Evolutionary conservation across 1,140 invertebrate species (phyloP), one percentile per base, ranked within the genome.

Genomic region (Centruroides sculpturatus): DNA sequence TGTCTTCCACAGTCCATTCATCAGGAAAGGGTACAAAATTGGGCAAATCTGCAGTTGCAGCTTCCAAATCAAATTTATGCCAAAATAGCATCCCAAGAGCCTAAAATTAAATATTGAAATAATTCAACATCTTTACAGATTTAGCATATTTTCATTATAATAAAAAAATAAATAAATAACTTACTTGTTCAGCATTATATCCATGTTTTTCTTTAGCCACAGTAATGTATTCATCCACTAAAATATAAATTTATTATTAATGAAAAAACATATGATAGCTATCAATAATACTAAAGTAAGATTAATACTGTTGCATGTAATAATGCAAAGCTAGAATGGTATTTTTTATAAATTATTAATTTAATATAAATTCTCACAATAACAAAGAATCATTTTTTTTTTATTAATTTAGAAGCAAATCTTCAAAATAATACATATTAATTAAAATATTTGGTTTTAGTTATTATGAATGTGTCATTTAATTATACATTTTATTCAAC

Each of bases 11-110:
- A 12, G 92, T 92, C 94, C 94, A 98, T 70, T 98, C 93, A 77
- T 98, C 93, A 35, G 93, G 93, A 70, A 94, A 94, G 3, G 94
- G 94, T 59, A 92, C 95, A 70, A 97, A 98, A 76, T 98, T 98
- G 11, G 92, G 87, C 62, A 98, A 79, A 73, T 98, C 93, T 69
- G 87, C 77, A 3, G 93, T 84, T 5, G 94, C 93, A 68, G 88
- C 82, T 65, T 92, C 89, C 49, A 98, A 78, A 75, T 96, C 90
- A 77, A 97, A 93, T 75, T 95, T 94, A 70, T 98, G 93, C 93
- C 93, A 98, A 74, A 94, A 97, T 11, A 98, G 75, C 90, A 98
- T 95, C 11, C 93, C 94, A 46, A 98, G 76, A 35, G 94, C 93
- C 76, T 77, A 51, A 36, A 62, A 56, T 34, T 35, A 61, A 36